Percentiles rank a stretch among this genome's conserved stretches.
These are phyloP conservation scores for Coenonympha arcania DNA, from an alignment of 2,888 invertebrate genomes.

Conservation along the genomic window DNA sequence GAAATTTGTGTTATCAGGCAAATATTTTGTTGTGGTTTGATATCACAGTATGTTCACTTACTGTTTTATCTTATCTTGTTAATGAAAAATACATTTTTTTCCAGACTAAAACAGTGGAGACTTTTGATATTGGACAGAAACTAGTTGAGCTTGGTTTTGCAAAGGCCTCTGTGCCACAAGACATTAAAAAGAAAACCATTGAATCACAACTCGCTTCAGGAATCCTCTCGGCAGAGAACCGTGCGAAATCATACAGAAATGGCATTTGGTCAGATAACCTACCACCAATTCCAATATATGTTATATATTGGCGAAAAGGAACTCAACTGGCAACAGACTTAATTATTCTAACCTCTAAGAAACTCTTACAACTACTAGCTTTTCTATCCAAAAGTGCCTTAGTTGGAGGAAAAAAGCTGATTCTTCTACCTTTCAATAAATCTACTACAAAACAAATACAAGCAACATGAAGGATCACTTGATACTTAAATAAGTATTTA, in stretches of 20 bases:
- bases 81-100: constrained; percentile 39
- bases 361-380: constrained; percentile 40
- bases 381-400: constrained; percentile 47
- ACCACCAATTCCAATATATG: constrained; percentile 55
- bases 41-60: too few species aligned
- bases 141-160: constrained; percentile 68
- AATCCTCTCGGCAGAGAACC: constrained; percentile 56
- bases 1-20: too few species aligned
- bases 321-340: constrained; percentile 39
- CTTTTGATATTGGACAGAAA: constrained; percentile 60
- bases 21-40: too few species aligned
- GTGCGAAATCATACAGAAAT: constrained; percentile 54
- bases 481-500: constrained; percentile 9
- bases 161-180: constrained; percentile 50
- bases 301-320: constrained; percentile 58
- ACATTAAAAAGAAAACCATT: constrained; percentile 52
- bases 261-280: constrained; percentile 66
- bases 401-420: constrained; percentile 48
- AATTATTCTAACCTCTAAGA: constrained; percentile 40
- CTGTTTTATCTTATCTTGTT: too few species aligned
- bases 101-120: constrained; percentile 57
- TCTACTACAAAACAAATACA: constrained; percentile 49
- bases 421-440: constrained; percentile 46
- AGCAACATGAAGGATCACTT: constrained; percentile 41
- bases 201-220: constrained; percentile 56